Base-by-base conservation (phyloP, 64 coral and sea anemone genomes). In the Pachyseris speciosa region DNA sequence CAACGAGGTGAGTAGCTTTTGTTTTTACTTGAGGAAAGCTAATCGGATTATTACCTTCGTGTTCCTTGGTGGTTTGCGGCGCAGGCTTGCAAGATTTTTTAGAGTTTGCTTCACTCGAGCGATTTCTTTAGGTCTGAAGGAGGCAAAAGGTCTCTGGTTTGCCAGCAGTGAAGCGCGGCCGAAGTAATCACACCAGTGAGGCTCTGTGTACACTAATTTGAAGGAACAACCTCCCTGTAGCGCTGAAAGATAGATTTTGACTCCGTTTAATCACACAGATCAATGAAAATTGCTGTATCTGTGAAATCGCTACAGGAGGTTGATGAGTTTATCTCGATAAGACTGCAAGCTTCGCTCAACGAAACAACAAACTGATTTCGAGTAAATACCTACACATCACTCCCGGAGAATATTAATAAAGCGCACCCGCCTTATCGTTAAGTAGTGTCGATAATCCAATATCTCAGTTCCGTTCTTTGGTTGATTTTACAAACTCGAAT, bases 271-370 rank as follows among this genome's bases (percentile, higher is more conserved):
- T 97, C 95, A 90, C 17, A 59, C 80, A 93, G 91, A 97, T 97
- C 95, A 97, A 76, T 64, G 79, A 90, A 97, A 96, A 89, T 93
- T 97, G 91, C 86, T 93, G 95, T 97, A 93, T 93, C 95, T 88
- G 67, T 77, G 59, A 32, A 32, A 63, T 71, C 91, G 10, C 95
- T 90, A 70, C 95, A 19, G 95, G 95, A 91, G 86, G 80, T 93
- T 93, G 95, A 97, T 97, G 64, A 75, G 95, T 97, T 97, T 97
- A 97, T 97, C 95, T 88, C 90, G 89, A 96, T 93, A 89, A 87
- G 91, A 64, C 86, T 84, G 94, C 73, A 81, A 71, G 75, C 69
- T 85, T 86, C 84, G 85, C 81, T 84, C 86, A 90, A 52, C 31
- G 91, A 76, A 93, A 89, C 70, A 96, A 93, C 95, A 94, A 97